Evolutionary conservation across 2,797 vertebrate species (phyloP).

Genomic region (Balearica regulorum): DNA sequence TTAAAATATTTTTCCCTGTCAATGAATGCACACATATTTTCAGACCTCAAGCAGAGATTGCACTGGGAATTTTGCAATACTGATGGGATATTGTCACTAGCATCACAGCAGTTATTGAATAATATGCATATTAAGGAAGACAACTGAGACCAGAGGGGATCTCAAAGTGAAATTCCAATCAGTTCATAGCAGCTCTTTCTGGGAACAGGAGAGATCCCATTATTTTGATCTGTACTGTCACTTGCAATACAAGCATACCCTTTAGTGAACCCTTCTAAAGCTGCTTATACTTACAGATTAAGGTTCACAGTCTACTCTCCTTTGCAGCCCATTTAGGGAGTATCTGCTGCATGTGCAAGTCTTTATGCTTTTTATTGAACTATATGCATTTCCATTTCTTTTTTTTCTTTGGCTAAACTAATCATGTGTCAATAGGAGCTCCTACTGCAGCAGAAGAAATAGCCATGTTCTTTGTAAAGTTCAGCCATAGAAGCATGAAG

Average conservation of each 20-base stretch:
- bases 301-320: background rate
- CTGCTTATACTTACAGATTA: background rate
- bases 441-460: background rate
- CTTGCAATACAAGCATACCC: background rate
- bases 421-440: background rate
- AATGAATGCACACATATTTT: background rate
- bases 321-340: background rate
- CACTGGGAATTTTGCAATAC: background rate
- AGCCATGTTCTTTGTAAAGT: background rate
- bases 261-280: background rate
- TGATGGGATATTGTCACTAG: background rate
- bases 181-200: background rate
- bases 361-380: background rate
- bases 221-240: conserved; percentile 15
- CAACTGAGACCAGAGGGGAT: background rate
- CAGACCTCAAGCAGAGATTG: background rate
- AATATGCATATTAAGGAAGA: background rate
- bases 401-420: background rate
- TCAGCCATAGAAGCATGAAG: background rate
- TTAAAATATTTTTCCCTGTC: background rate
- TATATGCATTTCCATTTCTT: background rate
- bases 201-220: background rate
- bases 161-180: conserved; percentile 1
- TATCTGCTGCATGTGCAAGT: background rate
- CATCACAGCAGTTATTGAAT: background rate